These are phyloP conservation scores for Lasiommata megera DNA, from an alignment of 2,888 invertebrate genomes.

Conservation along the genomic window DNA sequence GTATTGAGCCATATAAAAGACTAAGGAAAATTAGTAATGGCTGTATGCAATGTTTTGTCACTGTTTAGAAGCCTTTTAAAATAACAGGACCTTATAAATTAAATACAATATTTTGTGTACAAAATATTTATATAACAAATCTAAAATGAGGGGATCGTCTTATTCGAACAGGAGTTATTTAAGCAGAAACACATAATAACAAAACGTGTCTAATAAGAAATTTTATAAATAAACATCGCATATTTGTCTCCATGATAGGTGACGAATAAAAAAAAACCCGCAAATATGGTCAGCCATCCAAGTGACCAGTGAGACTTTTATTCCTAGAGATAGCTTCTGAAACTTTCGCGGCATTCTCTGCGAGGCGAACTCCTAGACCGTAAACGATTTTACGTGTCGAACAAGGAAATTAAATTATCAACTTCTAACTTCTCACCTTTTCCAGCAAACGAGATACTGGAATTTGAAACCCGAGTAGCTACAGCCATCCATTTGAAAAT, in stretches of 20 bases:
- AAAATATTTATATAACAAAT: too few relatives aligned
- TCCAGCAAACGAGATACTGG: constrained; percentile 56
- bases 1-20: too few relatives aligned
- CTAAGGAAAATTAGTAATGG: too few relatives aligned
- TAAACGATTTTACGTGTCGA: constrained; percentile 78
- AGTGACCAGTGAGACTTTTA: constrained; percentile 14
- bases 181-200: too few relatives aligned
- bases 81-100: too few relatives aligned
- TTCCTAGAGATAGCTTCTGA: constrained; percentile 15
- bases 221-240: too few relatives aligned
- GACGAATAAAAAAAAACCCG: background rate
- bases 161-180: background rate
- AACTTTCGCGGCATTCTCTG: constrained; percentile 48
- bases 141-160: background rate
- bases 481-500: constrained; percentile 67
- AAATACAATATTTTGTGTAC: too few relatives aligned
- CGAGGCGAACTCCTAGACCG: constrained; percentile 68
- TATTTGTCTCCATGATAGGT: too few relatives aligned
- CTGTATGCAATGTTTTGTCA: too few relatives aligned
- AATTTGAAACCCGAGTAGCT: constrained; percentile 62
- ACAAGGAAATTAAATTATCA: constrained; percentile 79
- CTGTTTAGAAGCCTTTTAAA: too few relatives aligned
- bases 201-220: too few relatives aligned
- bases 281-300: background rate
- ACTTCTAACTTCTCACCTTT: constrained; percentile 74